Conservation (phyloP, 1,140 invertebrate species). For the Pseudomyrmex dendroicus region DNA sequence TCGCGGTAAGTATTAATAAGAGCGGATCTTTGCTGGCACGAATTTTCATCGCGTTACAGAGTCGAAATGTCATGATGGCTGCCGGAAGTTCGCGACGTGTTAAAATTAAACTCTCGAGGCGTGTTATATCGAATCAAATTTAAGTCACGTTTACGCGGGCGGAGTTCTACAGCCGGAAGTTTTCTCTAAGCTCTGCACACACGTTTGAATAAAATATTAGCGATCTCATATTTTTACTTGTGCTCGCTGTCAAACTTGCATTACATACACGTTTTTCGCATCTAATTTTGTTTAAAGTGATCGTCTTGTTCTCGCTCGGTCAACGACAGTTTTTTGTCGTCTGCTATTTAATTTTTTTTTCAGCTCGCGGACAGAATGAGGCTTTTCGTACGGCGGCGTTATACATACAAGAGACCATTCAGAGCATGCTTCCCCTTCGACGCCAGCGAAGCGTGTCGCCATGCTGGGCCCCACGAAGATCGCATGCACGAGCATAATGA, state of each 20-base stretch:
- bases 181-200: neutral
- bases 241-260: neutral
- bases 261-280: no score
- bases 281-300: neutral
- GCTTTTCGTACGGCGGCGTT: slow-evolving; percentile 1
- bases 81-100: slow-evolving; percentile 29
- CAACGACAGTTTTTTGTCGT: slow-evolving; percentile 55
- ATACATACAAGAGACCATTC: slow-evolving; percentile 59
- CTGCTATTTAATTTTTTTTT: slow-evolving; percentile 32
- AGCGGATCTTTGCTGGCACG: neutral
- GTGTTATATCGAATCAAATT: slow-evolving; percentile 32
- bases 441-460: slow-evolving; percentile 43
- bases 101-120: slow-evolving; percentile 36
- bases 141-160: slow-evolving; percentile 22
- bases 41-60: neutral
- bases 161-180: neutral
- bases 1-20: neutral
- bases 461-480: slow-evolving; percentile 25
- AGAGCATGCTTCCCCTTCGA: slow-evolving; percentile 51
- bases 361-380: neutral
- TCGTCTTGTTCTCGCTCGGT: slow-evolving; percentile 8
- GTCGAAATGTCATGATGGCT: neutral
- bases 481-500: slow-evolving; percentile 41
- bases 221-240: neutral
- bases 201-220: slow-evolving; percentile 11